Conservation (phyloP, 2,113 vertebrate species). For the Todiramphus saurophagus region DNA sequence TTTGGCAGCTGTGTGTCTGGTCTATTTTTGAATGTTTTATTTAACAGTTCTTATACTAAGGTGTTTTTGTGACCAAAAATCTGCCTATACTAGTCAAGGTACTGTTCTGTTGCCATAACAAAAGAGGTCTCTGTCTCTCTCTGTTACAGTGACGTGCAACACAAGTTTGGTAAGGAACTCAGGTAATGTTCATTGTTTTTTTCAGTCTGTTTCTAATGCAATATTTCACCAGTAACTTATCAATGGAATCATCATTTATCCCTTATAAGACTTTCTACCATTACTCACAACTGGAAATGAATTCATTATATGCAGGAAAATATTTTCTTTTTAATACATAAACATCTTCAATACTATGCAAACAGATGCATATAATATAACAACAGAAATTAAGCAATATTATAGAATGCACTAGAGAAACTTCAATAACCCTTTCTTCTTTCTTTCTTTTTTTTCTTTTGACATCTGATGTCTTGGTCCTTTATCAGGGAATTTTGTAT, state of each 20-base stretch:
- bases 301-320: not conserved
- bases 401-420: not conserved
- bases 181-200: not conserved
- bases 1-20: not conserved
- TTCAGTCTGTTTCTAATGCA: not conserved
- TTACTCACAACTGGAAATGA: accelerated
- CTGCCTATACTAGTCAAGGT: not conserved
- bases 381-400: not conserved
- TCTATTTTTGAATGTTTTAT: not conserved
- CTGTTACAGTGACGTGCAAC: not conserved
- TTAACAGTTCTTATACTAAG: not conserved
- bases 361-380: not conserved
- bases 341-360: not conserved
- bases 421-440: not conserved
- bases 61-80: not conserved
- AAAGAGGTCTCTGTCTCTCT: not conserved
- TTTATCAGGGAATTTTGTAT: not conserved
- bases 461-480: not conserved
- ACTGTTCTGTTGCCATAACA: not conserved
- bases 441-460: not conserved
- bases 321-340: not conserved
- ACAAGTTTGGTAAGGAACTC: not conserved
- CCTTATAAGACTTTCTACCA: not conserved
- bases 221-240: not conserved
- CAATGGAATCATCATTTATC: not conserved